Base-by-base conservation (phyloP, 2,113 vertebrate species). In the Chamaetylas fuelleborni region DNA sequence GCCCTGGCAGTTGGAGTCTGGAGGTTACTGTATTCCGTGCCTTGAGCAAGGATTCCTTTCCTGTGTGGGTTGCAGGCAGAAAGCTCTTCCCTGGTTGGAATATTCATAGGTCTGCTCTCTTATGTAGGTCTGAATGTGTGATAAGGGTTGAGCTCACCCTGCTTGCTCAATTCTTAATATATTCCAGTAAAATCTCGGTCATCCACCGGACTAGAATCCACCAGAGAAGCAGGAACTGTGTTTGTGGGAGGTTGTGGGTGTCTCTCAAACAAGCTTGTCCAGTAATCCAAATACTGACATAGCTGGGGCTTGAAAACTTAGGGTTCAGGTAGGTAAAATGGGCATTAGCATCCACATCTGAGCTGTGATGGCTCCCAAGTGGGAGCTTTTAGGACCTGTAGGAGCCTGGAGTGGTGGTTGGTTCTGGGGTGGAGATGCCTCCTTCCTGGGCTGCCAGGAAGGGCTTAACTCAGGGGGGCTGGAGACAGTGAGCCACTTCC, bases 41-140 rank as follows among this genome's bases (percentile, higher is more conserved):
- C 50, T 72, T 86, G 82, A 73, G 42, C 62, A 86, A 69, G 36
- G 71, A 54, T 73, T 70, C 60, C 38, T 89, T 78, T 80, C 38
- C 47, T 66, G 38, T 66, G 82, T 88, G 76, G 86, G 64, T 20
- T 94, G 76, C 57, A 88, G 54, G 60, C 51, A 79, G 77, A 86
- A 81, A 54, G 58, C 54, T 92, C 86, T 79, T 89, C 15, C 20
- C 24, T 88, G 54, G 64, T 34, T 94, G 90, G 79, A 88, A 73
- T 96, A 92, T 92, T 90, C 85, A 60, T 70, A 45, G 62, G 54
- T 88, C 94, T 91, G 56, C 72, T 89, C 60, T 74, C 56, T 88
- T 86, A 69, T 14, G 67, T 88, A 57, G 91, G 80, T 56, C 93
- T 72, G 81, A 57, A 85, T 61, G 81, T 93, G 71, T 80, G 80